These are phyloP conservation scores for Megathymus violae DNA, from an alignment of 1,140 invertebrate species.

Conservation along the genomic window DNA sequence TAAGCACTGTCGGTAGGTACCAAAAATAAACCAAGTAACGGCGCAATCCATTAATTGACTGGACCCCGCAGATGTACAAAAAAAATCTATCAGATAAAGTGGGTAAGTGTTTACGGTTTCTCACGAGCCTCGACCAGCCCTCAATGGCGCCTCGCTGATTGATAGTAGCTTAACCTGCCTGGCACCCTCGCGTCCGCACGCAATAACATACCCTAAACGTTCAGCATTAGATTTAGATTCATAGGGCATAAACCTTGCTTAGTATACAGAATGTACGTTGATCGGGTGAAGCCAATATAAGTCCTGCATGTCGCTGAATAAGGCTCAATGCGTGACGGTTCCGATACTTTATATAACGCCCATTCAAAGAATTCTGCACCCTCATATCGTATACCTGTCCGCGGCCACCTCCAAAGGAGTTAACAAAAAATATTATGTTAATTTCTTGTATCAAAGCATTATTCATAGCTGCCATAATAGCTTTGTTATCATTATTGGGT, in stretches of 20 bases:
- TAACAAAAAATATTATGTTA: constrained; percentile 82
- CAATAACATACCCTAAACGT: constrained; percentile 45
- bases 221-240: constrained; percentile 20
- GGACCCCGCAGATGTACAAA: constrained; percentile 74
- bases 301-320: constrained; percentile 34
- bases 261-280: constrained; percentile 33
- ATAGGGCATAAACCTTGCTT: constrained; percentile 1
- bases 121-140: constrained; percentile 77
- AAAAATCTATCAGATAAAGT: constrained; percentile 81
- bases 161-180: constrained; percentile 75
- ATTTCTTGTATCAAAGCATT: constrained; percentile 77
- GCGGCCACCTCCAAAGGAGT: constrained; percentile 78
- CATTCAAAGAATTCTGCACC: constrained; percentile 83
- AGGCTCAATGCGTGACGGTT: constrained; percentile 35
- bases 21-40: constrained; percentile 81
- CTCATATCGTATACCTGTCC: constrained; percentile 79
- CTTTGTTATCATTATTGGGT: constrained; percentile 80
- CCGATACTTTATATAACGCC: constrained; percentile 46
- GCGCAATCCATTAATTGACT: constrained; percentile 81
- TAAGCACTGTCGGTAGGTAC: constrained; percentile 63
- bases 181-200: constrained; percentile 48
- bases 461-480: constrained; percentile 79
- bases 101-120: constrained; percentile 82
- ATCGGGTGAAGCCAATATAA: constrained; percentile 38
- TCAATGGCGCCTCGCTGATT: constrained; percentile 82